Evolutionary conservation across 1,140 invertebrate genomes (phyloP).

Genomic region (Condylostylus longicornis): DNA sequence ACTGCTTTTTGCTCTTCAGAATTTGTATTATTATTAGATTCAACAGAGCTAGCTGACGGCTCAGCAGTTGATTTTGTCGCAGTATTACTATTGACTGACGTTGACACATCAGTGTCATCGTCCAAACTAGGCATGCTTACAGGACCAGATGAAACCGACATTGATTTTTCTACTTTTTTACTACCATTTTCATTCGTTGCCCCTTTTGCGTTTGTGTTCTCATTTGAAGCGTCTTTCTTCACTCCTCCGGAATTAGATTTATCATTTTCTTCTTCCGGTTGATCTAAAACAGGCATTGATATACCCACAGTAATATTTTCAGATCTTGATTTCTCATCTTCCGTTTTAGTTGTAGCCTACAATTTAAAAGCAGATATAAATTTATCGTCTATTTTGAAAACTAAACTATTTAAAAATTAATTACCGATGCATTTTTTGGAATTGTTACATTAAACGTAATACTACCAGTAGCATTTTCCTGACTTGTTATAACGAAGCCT

Average conservation of each 20-base stretch:
- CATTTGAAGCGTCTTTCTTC: background rate
- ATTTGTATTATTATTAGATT: conserved; percentile 2
- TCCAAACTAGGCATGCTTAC: conserved; percentile 32
- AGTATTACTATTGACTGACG: background rate
- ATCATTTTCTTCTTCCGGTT: conserved; percentile 18
- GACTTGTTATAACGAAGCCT: conserved; percentile 27
- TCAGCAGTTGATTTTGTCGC: conserved; percentile 2
- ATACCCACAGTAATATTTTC: conserved; percentile 16
- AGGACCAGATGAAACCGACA: conserved; percentile 10
- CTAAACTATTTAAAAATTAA: background rate
- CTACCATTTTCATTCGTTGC: background rate
- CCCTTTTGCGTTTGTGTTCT: background rate
- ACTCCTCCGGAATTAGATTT: conserved; percentile 1
- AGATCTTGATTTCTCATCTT: background rate
- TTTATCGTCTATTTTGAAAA: no score
- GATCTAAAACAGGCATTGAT: conserved; percentile 28
- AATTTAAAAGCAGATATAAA: background rate
- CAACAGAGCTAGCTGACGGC: conserved; percentile 7
- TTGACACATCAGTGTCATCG: conserved; percentile 19
- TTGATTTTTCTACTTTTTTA: background rate
- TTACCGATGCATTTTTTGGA: conserved; percentile 12
- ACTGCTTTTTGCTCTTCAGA: background rate
- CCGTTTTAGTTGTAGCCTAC: conserved; percentile 15
- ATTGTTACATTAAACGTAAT: conserved; percentile 32
- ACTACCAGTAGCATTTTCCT: conserved; percentile 23